These are phyloP conservation scores for Gibbula magus DNA, from an alignment of 2,888 invertebrate genomes.

Conservation along the genomic window DNA sequence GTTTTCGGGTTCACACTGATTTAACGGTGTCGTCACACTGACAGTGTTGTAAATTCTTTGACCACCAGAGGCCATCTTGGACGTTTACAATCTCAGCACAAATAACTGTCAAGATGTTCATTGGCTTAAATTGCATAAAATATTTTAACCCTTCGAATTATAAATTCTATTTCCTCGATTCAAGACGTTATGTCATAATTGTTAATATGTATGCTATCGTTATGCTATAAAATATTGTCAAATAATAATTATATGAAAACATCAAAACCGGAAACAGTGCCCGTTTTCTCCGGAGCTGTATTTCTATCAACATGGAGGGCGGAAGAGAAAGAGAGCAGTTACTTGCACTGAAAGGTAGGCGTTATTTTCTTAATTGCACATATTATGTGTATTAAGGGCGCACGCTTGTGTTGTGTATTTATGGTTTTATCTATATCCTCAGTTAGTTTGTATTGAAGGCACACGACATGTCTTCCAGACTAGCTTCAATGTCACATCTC, in stretches of 20 bases:
- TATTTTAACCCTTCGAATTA: background rate
- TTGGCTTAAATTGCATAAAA: conserved; percentile 3
- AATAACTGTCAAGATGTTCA: background rate
- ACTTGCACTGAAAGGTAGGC: conserved; percentile 66
- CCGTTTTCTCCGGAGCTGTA: background rate
- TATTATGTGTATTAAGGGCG: background rate
- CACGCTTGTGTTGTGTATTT: no score
- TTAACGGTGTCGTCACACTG: conserved; percentile 33
- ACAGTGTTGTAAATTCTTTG: conserved; percentile 39
- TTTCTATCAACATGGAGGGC: conserved; percentile 60
- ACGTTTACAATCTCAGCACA: conserved; percentile 34
- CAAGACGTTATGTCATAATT: no score
- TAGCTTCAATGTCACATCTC: no score
- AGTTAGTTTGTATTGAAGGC: no score
- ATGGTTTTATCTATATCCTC: no score
- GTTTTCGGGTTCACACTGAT: conserved; percentile 42
- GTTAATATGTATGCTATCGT: no score
- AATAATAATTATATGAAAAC: background rate
- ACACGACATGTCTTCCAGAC: no score
- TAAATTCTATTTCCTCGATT: no score
- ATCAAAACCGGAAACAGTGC: background rate
- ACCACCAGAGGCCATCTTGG: conserved; percentile 54
- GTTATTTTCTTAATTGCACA: background rate
- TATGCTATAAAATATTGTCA: no score
- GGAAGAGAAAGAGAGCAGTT: conserved; percentile 66